Conservation (phyloP, 2,888 invertebrate species). For the Margaritifera margaritifera region DNA sequence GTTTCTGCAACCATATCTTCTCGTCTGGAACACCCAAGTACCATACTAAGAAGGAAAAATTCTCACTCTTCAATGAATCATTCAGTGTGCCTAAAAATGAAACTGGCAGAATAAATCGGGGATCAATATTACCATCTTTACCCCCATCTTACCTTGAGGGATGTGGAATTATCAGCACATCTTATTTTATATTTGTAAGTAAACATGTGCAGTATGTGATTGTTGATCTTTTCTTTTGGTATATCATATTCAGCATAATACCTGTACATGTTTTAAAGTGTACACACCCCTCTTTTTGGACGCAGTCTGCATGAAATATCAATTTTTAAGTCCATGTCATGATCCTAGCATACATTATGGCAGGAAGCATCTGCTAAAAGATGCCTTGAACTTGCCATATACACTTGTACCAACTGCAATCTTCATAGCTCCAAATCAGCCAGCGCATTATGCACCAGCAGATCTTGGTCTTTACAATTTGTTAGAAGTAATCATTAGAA, state of each 20-base stretch:
- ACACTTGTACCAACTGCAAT: too few species aligned
- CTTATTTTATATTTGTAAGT: conserved; percentile 77
- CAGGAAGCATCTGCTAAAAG: too few species aligned
- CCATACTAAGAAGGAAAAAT: conserved; percentile 56
- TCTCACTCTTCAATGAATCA: conserved; percentile 82
- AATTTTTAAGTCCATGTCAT: background rate
- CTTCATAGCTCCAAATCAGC: too few species aligned
- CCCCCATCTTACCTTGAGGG: conserved; percentile 95
- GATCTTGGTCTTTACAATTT: too few species aligned
- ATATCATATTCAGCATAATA: too few species aligned
- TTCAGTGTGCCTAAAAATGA: conserved; percentile 87
- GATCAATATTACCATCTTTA: conserved; percentile 92
- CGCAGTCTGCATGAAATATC: too few species aligned
- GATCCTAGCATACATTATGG: background rate
- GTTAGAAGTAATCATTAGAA: too few species aligned
- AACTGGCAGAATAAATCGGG: conserved; percentile 90
- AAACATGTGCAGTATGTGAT: background rate
- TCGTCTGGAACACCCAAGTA: conserved; percentile 78
- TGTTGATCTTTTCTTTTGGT: too few species aligned
- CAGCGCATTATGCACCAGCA: too few species aligned
- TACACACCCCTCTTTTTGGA: too few species aligned
- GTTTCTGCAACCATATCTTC: conserved; percentile 53
- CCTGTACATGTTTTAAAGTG: too few species aligned
- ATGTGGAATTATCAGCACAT: conserved; percentile 93
- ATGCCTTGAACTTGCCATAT: too few species aligned